Conservation (phyloP, 2,888 invertebrate species). For the Hoplodrina ambigua region DNA sequence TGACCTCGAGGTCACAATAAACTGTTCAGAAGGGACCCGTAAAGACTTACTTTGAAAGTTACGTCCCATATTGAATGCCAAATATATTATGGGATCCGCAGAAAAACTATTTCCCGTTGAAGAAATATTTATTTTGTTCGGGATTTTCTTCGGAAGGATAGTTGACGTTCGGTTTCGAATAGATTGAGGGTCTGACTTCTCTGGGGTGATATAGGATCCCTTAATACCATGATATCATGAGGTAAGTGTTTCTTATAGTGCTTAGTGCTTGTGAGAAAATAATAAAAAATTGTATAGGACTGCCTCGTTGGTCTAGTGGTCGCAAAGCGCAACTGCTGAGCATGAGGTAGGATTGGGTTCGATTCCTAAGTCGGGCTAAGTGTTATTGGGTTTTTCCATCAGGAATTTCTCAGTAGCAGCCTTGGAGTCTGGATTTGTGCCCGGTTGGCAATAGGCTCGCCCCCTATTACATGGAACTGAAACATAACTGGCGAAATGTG, state of each 20-base stretch:
- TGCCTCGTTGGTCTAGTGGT: no score
- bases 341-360: no score
- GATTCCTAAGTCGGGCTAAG: no score
- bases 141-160: constrained; percentile 30
- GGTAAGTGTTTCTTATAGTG: not conserved
- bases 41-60: constrained; percentile 26
- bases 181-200: not conserved
- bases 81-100: constrained; percentile 22
- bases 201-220: not conserved
- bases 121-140: constrained; percentile 33
- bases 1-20: constrained; percentile 38
- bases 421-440: no score
- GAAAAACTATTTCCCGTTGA: constrained; percentile 37
- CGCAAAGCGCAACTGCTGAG: no score
- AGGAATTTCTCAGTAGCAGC: no score
- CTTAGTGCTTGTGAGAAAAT: no score
- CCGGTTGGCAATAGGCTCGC: no score
- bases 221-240: not conserved
- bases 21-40: constrained; percentile 28
- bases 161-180: not conserved
- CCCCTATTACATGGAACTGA: no score
- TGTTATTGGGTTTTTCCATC: no score
- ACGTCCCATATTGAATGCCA: constrained; percentile 26
- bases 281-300: no score
- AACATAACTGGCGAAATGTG: no score